Evolutionary conservation across 2,797 vertebrate genomes (phyloP).

Genomic region (Orestias chungarensis): DNA sequence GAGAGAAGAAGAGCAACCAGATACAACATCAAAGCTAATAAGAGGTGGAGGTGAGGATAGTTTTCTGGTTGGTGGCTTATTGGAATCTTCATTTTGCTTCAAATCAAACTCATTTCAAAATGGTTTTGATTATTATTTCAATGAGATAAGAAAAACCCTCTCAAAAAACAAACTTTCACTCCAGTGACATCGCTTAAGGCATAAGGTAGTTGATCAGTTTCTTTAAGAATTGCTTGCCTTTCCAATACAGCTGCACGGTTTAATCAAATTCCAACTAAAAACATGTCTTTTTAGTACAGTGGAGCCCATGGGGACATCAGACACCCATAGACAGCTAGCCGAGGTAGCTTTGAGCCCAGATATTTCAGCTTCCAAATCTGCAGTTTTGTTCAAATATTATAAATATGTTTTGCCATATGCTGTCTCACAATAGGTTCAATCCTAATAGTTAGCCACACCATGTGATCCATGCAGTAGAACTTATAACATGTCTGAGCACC

Average conservation of each 20-base stretch:
- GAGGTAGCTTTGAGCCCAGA: too few species aligned
- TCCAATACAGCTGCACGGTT: not conserved
- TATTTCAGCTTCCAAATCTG: too few species aligned
- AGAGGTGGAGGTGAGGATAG: not conserved
- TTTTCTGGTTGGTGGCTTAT: not conserved
- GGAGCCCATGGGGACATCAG: too few species aligned
- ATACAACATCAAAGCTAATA: constrained; percentile 9
- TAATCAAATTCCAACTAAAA: not conserved
- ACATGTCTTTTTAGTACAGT: too few species aligned
- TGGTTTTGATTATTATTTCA: not conserved
- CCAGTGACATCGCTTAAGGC: not conserved
- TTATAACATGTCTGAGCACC: too few species aligned
- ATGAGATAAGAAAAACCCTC: not conserved
- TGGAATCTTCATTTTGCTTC: not conserved
- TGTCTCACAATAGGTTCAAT: too few species aligned
- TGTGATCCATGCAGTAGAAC: too few species aligned
- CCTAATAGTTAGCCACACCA: too few species aligned
- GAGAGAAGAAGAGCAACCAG: not conserved
- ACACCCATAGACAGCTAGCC: too few species aligned
- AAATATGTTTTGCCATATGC: too few species aligned
- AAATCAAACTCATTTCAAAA: not conserved
- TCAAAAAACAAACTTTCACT: not conserved
- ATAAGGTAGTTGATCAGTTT: not conserved
- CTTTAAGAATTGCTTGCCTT: not conserved
- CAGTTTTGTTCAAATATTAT: too few species aligned